A percentile compares a stretch with the other conserved stretches of the same genome.
Evolutionary conservation across 1,140 invertebrate genomes (phyloP).

Genomic region (Drosophila pruinosa): DNA sequence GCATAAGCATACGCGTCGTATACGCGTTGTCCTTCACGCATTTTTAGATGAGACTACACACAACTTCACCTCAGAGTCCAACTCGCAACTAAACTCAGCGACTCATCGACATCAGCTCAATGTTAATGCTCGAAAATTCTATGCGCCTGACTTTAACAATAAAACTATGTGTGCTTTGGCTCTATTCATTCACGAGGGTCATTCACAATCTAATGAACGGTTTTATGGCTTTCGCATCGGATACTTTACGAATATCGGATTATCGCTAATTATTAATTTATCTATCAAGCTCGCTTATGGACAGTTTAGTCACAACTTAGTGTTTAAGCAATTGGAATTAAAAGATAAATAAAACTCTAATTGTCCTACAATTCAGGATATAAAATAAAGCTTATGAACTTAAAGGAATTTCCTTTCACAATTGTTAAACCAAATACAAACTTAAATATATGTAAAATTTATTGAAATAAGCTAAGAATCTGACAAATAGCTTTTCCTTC

Average conservation of each 20-base stretch:
- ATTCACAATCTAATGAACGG: slow-evolving; percentile 9
- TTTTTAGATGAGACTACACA: slow-evolving; percentile 52
- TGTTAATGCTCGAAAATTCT: slow-evolving; percentile 46
- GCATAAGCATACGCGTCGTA: neutral
- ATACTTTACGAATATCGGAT: slow-evolving; percentile 10
- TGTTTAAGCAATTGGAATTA: neutral
- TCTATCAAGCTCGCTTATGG: neutral
- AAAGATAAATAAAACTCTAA: neutral
- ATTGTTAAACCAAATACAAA: no score
- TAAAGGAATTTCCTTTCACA: no score
- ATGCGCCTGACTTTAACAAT: slow-evolving; percentile 3
- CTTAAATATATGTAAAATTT: no score
- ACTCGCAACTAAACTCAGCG: slow-evolving; percentile 1
- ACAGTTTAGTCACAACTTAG: neutral
- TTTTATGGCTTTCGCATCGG: slow-evolving; percentile 9
- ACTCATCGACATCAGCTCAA: slow-evolving; percentile 28
- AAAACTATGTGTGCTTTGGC: neutral
- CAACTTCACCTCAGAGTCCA: slow-evolving; percentile 29
- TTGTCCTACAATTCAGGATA: neutral
- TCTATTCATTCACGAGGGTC: slow-evolving; percentile 28
- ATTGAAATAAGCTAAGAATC: no score
- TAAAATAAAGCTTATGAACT: neutral
- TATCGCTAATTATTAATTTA: slow-evolving; percentile 8
- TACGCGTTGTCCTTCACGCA: slow-evolving; percentile 71
- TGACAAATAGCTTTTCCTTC: no score